Percentiles rank a stretch among this genome's conserved stretches.
These are phyloP conservation scores for Augochlorella aurata DNA, from an alignment of 2,888 invertebrate genomes.

Conservation along the genomic window DNA sequence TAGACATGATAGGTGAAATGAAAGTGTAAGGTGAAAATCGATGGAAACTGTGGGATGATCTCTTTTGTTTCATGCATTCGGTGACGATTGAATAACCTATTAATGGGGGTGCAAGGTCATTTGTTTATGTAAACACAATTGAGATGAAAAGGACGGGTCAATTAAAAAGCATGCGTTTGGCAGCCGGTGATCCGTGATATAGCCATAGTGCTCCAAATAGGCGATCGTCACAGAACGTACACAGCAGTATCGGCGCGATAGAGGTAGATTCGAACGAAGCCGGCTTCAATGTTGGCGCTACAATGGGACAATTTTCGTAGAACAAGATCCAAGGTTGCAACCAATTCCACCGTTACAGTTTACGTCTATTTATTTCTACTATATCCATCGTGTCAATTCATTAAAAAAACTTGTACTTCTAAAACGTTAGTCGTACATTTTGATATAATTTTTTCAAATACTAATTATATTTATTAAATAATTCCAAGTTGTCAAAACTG, in stretches of 20 bases:
- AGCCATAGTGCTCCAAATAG: constrained; percentile 8
- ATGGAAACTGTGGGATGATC: not conserved
- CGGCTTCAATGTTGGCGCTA: not conserved
- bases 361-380: not conserved
- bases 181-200: constrained; percentile 8
- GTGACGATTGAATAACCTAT: not conserved
- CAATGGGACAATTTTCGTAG: not conserved
- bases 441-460: no score
- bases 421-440: no score
- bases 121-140: constrained; percentile 2
- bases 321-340: not conserved
- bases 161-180: constrained; percentile 14
- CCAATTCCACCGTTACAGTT: not conserved
- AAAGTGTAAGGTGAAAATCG: not conserved
- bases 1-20: no score
- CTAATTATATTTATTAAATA: not conserved
- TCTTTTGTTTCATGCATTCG: not conserved
- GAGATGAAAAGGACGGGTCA: not conserved
- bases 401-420: no score
- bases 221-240: not conserved
- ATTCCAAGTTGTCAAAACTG: not conserved
- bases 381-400: no score
- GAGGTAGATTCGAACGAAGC: not conserved
- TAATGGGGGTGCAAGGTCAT: not conserved
- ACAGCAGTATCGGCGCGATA: not conserved